These are phyloP conservation scores for Tupaia tana DNA, from an alignment of 2,113 vertebrate genomes.

Conservation along the genomic window DNA sequence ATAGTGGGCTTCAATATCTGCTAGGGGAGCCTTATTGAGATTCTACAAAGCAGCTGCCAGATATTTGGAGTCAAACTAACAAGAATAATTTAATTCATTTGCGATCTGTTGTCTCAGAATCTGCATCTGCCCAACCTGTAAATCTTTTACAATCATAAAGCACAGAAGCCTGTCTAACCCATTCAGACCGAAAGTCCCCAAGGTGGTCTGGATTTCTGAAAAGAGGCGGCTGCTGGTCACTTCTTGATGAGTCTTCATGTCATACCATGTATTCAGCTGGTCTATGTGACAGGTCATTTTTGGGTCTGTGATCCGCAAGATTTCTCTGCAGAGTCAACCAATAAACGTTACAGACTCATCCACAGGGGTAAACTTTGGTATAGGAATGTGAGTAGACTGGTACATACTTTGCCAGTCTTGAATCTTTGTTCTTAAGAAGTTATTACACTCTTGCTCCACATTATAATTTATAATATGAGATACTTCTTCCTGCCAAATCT, in stretches of 20 bases:
- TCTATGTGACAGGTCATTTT: constrained; percentile 95
- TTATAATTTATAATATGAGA: constrained; percentile 99
- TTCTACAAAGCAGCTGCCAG: constrained; percentile 96
- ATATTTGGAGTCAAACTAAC: constrained; percentile 99
- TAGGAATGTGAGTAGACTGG: constrained; percentile 98
- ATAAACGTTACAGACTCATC: constrained; percentile 98
- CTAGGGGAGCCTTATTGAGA: constrained; percentile 96
- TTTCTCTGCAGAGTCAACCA: constrained; percentile 97
- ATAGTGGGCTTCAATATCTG: constrained; percentile 98
- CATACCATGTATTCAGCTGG: constrained; percentile 99
- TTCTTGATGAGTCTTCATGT: constrained; percentile 95
- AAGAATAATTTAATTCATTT: constrained; percentile 97
- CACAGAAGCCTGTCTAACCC: constrained; percentile 97
- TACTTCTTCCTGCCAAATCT: constrained; percentile 99
- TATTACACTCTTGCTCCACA: constrained; percentile 99
- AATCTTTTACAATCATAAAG: constrained; percentile 99
- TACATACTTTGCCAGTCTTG: constrained; percentile 99
- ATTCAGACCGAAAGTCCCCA: constrained; percentile 97
- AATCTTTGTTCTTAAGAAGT: constrained; percentile 98
- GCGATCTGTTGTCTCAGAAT: constrained; percentile 97
- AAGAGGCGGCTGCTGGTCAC: constrained; percentile 96
- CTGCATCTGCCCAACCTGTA: constrained; percentile 99
- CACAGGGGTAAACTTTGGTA: constrained; percentile 95
- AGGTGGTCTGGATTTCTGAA: constrained; percentile 96
- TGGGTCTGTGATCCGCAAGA: constrained; percentile 97